These are phyloP conservation scores for Pachyramphus minor DNA, from an alignment of 2,113 vertebrate species.

Conservation along the genomic window DNA sequence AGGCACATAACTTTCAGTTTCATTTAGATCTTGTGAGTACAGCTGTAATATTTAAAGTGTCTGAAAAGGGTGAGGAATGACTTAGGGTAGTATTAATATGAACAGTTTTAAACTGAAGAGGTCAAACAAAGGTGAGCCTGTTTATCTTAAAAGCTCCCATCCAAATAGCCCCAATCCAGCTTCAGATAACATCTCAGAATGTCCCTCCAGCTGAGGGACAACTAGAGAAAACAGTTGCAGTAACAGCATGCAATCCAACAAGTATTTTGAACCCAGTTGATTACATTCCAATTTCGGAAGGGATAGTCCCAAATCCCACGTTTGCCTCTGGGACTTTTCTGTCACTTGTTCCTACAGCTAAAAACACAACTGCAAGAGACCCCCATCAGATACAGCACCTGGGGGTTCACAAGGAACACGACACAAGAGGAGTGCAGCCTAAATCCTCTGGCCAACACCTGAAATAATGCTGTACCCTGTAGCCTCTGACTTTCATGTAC, in stretches of 20 bases:
- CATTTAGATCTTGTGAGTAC: background rate
- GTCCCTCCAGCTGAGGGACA: background rate
- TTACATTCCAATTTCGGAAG: background rate
- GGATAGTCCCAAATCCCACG: background rate
- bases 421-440: rapidly evolving
- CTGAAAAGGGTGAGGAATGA: background rate
- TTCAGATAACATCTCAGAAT: background rate
- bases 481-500: background rate
- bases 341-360: background rate
- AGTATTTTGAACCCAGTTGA: background rate
- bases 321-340: background rate
- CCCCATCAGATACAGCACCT: background rate
- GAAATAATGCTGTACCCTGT: background rate
- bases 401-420: background rate
- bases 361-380: background rate
- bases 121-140: constrained; percentile 25
- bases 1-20: background rate
- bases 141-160: background rate
- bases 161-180: background rate
- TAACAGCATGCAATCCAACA: background rate
- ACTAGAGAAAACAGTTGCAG: background rate
- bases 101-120: background rate
- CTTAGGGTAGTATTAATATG: background rate
- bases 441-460: background rate
- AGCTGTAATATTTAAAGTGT: background rate